Conservation (phyloP, 2,797 vertebrate genomes). For the Fistularia tabacaria region DNA sequence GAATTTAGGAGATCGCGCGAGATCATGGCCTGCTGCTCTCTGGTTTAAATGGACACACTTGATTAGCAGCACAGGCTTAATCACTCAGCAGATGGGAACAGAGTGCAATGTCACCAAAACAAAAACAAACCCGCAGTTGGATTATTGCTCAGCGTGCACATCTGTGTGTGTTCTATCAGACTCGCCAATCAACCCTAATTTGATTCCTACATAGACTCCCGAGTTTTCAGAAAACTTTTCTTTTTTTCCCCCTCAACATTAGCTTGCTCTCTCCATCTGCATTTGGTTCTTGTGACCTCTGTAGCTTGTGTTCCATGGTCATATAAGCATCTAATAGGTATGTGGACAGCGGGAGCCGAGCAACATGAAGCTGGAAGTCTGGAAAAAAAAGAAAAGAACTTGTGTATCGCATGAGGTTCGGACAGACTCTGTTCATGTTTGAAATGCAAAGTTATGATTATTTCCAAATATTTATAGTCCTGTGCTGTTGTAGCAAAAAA, state of each 20-base stretch:
- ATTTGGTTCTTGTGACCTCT: slow-evolving; percentile 44
- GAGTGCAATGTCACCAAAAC: slow-evolving; percentile 51
- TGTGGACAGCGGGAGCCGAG: too few relatives aligned
- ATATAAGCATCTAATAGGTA: too few relatives aligned
- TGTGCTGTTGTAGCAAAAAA: not conserved
- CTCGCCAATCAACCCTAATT: slow-evolving; percentile 20
- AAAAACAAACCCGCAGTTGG: slow-evolving; percentile 56
- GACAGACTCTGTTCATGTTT: too few relatives aligned
- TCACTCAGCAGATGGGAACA: slow-evolving; percentile 60
- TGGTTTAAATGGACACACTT: slow-evolving; percentile 20
- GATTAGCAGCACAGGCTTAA: slow-evolving; percentile 63
- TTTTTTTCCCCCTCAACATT: not conserved
- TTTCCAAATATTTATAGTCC: slow-evolving; percentile 1
- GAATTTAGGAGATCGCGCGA: slow-evolving; percentile 5
- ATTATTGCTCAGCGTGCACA: slow-evolving; percentile 23
- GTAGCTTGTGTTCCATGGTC: slow-evolving; percentile 3
- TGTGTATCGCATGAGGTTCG: too few relatives aligned
- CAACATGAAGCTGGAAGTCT: too few relatives aligned
- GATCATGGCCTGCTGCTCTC: too few relatives aligned
- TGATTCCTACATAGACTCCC: slow-evolving; percentile 29
- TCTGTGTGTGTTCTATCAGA: slow-evolving; percentile 12
- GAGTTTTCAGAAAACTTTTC: slow-evolving; percentile 6
- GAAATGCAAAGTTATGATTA: not conserved
- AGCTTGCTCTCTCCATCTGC: slow-evolving; percentile 29
- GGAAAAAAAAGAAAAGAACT: too few relatives aligned